These are phyloP conservation scores for Euspilapteryx auroguttella DNA, from an alignment of 2,888 invertebrate genomes.

Conservation along the genomic window DNA sequence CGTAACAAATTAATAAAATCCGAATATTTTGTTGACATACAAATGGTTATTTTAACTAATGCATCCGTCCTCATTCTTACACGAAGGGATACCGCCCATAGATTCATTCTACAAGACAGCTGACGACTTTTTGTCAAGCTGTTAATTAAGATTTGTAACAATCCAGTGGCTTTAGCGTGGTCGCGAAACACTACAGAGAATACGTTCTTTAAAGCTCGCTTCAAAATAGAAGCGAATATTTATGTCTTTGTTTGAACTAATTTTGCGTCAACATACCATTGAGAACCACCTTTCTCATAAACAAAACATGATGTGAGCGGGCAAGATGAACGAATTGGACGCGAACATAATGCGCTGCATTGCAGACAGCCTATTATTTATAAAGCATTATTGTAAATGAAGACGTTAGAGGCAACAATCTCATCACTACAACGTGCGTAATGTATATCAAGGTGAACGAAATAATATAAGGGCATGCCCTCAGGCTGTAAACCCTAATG, in stretches of 20 bases:
- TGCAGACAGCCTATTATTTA: too few species aligned
- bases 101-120: slow-evolving; percentile 30
- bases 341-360: too few species aligned
- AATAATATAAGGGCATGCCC: slow-evolving; percentile 26
- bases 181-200: slow-evolving; percentile 23
- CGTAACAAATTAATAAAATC: too few species aligned
- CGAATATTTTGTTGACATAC: too few species aligned
- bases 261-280: too few species aligned
- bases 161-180: slow-evolving; percentile 31
- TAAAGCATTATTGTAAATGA: slow-evolving; percentile 18
- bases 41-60: too few species aligned
- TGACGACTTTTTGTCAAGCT: slow-evolving; percentile 39
- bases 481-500: slow-evolving; percentile 25
- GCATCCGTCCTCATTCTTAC: too few species aligned
- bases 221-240: slow-evolving; percentile 32
- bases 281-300: too few species aligned
- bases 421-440: slow-evolving; percentile 2
- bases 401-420: slow-evolving; percentile 12
- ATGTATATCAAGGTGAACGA: slow-evolving; percentile 16
- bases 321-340: too few species aligned
- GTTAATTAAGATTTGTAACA: slow-evolving; percentile 49
- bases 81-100: too few species aligned
- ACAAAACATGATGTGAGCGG: too few species aligned
- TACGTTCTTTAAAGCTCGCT: slow-evolving; percentile 22
- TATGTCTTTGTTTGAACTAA: slow-evolving; percentile 32